These are phyloP conservation scores for Micronycteris hirsuta DNA, from an alignment of 2,113 vertebrate genomes.

Conservation along the genomic window DNA sequence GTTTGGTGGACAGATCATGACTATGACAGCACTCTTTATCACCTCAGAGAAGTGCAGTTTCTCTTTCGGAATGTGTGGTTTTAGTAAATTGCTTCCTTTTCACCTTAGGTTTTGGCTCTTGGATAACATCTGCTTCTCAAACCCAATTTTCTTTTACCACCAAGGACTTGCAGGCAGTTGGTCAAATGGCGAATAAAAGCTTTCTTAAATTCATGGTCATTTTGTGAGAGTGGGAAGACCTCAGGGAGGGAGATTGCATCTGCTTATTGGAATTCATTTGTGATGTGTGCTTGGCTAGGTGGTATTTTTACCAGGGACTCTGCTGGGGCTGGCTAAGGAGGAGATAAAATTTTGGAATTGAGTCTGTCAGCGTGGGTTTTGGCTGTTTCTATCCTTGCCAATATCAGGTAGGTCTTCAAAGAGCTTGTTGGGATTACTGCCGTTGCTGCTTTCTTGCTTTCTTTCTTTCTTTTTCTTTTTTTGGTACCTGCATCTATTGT, in stretches of 20 bases:
- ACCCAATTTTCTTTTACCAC: constrained; percentile 33
- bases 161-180: constrained; percentile 17
- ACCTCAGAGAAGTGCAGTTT: constrained; percentile 31
- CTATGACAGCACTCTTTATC: neutral
- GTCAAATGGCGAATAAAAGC: constrained; percentile 53
- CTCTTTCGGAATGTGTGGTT: constrained; percentile 42
- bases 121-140: constrained; percentile 58
- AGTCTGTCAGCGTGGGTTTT: neutral
- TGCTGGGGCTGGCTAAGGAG: constrained; percentile 29
- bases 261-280: constrained; percentile 64
- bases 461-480: no score
- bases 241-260: constrained; percentile 18
- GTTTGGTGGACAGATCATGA: neutral
- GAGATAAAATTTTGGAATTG: constrained; percentile 36
- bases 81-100: constrained; percentile 57
- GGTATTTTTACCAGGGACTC: constrained; percentile 35
- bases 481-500: neutral
- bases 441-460: neutral
- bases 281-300: constrained; percentile 23
- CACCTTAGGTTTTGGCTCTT: constrained; percentile 56
- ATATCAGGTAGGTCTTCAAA: neutral
- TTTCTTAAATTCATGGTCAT: constrained; percentile 47
- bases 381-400: neutral
- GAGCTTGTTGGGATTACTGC: neutral
- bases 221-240: constrained; percentile 45